phyloP scores from a whole-genome alignment of 2,797 vertebrate species.

The Sebastes iracundus region DNA sequence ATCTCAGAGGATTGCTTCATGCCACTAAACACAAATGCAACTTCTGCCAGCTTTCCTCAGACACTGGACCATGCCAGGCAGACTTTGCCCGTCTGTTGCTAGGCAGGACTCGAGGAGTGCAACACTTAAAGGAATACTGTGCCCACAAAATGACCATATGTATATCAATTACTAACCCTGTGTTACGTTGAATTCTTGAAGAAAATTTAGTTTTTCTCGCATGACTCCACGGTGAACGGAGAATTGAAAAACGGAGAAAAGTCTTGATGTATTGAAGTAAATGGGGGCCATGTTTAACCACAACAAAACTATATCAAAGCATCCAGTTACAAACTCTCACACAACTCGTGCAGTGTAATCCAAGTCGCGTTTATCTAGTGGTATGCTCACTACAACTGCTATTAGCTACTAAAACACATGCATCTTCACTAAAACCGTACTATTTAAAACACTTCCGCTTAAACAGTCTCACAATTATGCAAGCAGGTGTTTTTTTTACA shows the following conservation, averaged over 20 bases:
- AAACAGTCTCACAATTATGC: too few species aligned
- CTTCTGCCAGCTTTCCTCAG: conserved; percentile 33
- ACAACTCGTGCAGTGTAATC: background rate
- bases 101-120: conserved; percentile 18
- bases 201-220: background rate
- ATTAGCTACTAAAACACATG: too few species aligned
- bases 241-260: background rate
- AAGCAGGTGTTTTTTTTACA: too few species aligned
- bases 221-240: background rate
- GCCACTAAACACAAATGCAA: conserved; percentile 59
- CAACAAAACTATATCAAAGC: background rate
- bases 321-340: background rate
- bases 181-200: background rate
- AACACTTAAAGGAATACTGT: background rate
- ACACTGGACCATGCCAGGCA: conserved; percentile 22
- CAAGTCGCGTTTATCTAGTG: background rate
- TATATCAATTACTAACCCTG: background rate
- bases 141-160: background rate
- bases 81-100: conserved; percentile 39
- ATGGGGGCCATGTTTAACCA: background rate
- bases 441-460: too few species aligned
- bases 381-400: too few species aligned
- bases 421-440: too few species aligned
- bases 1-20: conserved; percentile 45
- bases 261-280: background rate